Evolutionary conservation across 2,888 invertebrate species (phyloP), one percentile per base, ranked within the genome.

Genomic region (Tholera decimalis): DNA sequence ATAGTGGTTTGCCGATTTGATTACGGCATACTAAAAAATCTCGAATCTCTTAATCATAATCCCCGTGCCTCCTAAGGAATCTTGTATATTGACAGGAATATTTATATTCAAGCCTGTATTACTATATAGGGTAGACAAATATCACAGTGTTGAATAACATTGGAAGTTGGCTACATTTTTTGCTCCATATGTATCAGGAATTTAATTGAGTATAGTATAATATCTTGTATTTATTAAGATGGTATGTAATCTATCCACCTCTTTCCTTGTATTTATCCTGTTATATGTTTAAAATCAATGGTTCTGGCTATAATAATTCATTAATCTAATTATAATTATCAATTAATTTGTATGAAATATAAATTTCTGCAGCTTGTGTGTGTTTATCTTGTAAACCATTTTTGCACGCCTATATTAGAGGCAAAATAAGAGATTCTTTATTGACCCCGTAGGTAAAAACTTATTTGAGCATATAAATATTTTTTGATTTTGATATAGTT

Each of bases 41-140:
- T 51, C 3, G 24, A 60, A 46, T 41, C 15, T n/a, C 26, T 69
- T 69, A 26, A 67, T 67, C 44, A 67, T 67, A 67, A 47, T 28
- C 28, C 13, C n/a, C 18, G 37, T 41, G 24, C 47, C n/a, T 6
- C 7, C 1, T 44, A 46, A 44, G 54, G 49, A 37, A 54, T 54
- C 41, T 59, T 73, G 71, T 58, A 26, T 46, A 73, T 37, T 66
- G 44, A 50, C 73, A 50, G 46, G 43, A 61, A 58, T 63, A 55
- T 74, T 58, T 50, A 75, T 75, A 59, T 75, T 60, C 70, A 64
- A 60, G 53, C 73, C 49, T 57, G 76, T 75, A 64, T 64, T 44
- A 37, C 73, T 65, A 54, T 74, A 37, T 50, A 50, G 57, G 65
- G 76, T 58, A 1, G 1, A 26, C 26, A 69, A 51, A 69, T 41